Evolutionary conservation across 2,797 vertebrate species (phyloP), one percentile per base, ranked within the genome.

Genomic region (Tamandua tetradactyla): DNA sequence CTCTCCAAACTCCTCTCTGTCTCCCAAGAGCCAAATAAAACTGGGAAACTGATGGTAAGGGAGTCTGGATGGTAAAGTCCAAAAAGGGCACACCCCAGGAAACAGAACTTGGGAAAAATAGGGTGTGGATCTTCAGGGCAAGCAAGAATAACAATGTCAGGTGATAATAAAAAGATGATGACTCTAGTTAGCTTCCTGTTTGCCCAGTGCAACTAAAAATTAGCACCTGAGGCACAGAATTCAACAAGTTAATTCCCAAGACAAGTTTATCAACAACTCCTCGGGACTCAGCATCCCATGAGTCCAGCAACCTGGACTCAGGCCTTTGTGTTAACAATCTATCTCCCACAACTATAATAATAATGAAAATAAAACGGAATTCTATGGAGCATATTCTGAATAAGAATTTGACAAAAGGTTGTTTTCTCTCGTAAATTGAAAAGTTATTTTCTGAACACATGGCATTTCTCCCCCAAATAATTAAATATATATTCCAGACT

Each of bases 381-480:
- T 87, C 49, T 88, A 44, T 68, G 57, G 35, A 72, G 22, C 42
- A 81, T 83, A 87, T 93, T 89, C 59, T 79, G 40, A 87, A 11
- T 47, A 87, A 87, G 27, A 75, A 44, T 87, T 80, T 81, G 30
- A 88, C 59, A 80, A 91, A 86, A 61, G 12, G 1, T 68, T 79
- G 7, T 79, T 71, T 83, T 35, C n/a, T 88, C 64, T 86, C 74
- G 86, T 72, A 61, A 83, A 87, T 81, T 49, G 13, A 94, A 96
- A 94, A 61, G 17, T 89, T 94, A 44, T 78, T 62, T 91, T 95
- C 81, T 62, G 8, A 95, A 93, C 15, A 91, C 18, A 23, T 69
- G 25, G 12, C 57, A 40, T 25, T 2, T 74, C 91, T 90, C 42
- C 57, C 18, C 81, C 78, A 74, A 95, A 82, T 84, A 5, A 37